A percentile compares a stretch with the other conserved stretches of the same genome.
These are phyloP conservation scores for Tetragnatha versicolor DNA, from an alignment of 1,140 invertebrate genomes.

Conservation along the genomic window DNA sequence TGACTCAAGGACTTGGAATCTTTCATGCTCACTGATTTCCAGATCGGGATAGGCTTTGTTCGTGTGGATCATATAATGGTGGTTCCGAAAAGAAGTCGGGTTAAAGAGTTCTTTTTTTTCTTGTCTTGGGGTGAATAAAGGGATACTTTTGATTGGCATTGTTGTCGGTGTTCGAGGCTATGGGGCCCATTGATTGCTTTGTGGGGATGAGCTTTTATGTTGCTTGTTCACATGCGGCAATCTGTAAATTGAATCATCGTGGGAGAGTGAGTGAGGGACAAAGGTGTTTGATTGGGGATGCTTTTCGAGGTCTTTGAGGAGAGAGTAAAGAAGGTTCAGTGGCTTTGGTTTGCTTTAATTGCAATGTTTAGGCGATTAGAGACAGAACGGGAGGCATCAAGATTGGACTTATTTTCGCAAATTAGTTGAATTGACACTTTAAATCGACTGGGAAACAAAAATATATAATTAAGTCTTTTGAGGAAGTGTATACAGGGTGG, in stretches of 20 bases:
- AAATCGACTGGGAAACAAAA: too few species aligned
- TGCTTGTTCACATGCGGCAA: constrained; percentile 10
- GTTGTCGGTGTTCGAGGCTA: constrained; percentile 8
- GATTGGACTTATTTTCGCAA: too few species aligned
- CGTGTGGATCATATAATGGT: background rate
- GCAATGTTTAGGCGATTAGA: too few species aligned
- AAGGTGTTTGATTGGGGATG: too few species aligned
- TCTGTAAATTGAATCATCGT: constrained; percentile 36
- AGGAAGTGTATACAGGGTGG: too few species aligned
- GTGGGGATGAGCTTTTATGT: constrained; percentile 23
- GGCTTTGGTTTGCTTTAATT: too few species aligned
- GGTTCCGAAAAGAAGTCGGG: background rate
- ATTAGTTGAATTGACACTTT: too few species aligned
- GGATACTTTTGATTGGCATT: constrained; percentile 3
- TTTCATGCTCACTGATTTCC: background rate
- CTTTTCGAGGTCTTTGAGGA: too few species aligned
- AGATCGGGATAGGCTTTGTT: background rate
- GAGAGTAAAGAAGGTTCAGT: too few species aligned
- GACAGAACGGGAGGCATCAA: too few species aligned
- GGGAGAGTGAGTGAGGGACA: background rate
- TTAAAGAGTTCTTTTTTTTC: constrained; percentile 1
- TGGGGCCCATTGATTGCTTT: constrained; percentile 17
- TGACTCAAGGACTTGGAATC: constrained; percentile 49
- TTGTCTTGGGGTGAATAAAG: constrained; percentile 13
- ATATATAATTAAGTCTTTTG: too few species aligned